These are phyloP conservation scores for Formica selysi DNA, from an alignment of 1,140 invertebrate genomes.

Conservation along the genomic window DNA sequence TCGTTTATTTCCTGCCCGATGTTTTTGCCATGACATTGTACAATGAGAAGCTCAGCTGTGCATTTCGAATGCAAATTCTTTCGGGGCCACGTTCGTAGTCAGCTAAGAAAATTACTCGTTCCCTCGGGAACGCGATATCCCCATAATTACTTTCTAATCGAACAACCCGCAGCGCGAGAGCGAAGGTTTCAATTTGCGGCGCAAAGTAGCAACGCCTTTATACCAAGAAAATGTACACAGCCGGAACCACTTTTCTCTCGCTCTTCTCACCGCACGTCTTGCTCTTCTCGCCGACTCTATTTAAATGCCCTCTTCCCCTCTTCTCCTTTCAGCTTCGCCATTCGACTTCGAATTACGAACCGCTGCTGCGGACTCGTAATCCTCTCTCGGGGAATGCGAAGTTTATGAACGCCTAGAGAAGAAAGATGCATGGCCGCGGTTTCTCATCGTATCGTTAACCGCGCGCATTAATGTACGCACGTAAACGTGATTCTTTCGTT, in stretches of 20 bases:
- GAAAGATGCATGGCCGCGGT: slow-evolving; percentile 12
- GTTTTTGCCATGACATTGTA: background rate
- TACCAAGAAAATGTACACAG: slow-evolving; percentile 14
- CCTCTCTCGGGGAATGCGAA: slow-evolving; percentile 2
- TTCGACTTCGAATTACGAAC: slow-evolving; percentile 32
- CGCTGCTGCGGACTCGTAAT: background rate
- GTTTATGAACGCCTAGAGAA: slow-evolving; percentile 39
- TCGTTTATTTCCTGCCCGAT: background rate
- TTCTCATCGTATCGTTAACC: slow-evolving; percentile 25
- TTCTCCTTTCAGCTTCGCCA: background rate
- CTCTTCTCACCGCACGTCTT: background rate
- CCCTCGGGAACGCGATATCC: slow-evolving; percentile 29
- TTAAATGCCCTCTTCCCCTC: background rate
- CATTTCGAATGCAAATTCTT: slow-evolving; percentile 30
- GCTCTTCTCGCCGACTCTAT: background rate
- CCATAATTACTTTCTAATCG: slow-evolving; percentile 38
- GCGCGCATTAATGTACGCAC: background rate
- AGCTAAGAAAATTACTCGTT: slow-evolving; percentile 27
- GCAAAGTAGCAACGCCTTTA: slow-evolving; percentile 31
- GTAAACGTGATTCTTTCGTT: background rate
- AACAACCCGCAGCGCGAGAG: slow-evolving; percentile 17
- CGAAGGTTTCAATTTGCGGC: slow-evolving; percentile 34
- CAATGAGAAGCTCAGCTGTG: background rate
- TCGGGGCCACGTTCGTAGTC: background rate
- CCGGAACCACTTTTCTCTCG: slow-evolving; percentile 34